Percentiles rank a stretch among this genome's conserved stretches.
Conservation (phyloP, 2,797 vertebrate genomes). For the Choloepus didactylus region DNA sequence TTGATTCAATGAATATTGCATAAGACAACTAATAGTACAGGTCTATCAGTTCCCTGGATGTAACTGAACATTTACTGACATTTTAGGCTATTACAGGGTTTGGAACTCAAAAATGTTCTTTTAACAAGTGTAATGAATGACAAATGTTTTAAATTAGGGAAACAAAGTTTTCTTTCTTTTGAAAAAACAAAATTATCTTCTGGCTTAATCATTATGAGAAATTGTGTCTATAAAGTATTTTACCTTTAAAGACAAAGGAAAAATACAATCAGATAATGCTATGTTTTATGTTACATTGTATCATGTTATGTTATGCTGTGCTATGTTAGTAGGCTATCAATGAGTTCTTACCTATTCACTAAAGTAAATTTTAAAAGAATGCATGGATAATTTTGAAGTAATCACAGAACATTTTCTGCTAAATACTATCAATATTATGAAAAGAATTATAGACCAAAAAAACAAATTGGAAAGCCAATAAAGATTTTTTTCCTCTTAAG, state of each 20-base stretch:
- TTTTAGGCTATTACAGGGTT: not conserved
- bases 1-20: constrained; percentile 49
- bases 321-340: not conserved
- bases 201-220: constrained; percentile 43
- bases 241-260: constrained; percentile 29
- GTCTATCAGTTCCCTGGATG: not conserved
- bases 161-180: not conserved
- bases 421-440: constrained; percentile 44
- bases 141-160: constrained; percentile 56
- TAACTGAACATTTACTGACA: not conserved
- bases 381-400: not conserved
- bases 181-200: not conserved
- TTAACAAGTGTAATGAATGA: not conserved
- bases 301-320: not conserved
- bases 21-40: not conserved
- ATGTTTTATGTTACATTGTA: too few species aligned
- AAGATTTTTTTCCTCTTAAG: not conserved
- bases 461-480: not conserved
- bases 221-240: not conserved
- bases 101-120: not conserved
- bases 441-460: not conserved
- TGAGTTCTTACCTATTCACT: not conserved
- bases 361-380: not conserved
- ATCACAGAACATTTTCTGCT: not conserved
- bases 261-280: not conserved